These are phyloP conservation scores for Aromia moschata DNA, from an alignment of 2,888 invertebrate genomes.

Conservation along the genomic window DNA sequence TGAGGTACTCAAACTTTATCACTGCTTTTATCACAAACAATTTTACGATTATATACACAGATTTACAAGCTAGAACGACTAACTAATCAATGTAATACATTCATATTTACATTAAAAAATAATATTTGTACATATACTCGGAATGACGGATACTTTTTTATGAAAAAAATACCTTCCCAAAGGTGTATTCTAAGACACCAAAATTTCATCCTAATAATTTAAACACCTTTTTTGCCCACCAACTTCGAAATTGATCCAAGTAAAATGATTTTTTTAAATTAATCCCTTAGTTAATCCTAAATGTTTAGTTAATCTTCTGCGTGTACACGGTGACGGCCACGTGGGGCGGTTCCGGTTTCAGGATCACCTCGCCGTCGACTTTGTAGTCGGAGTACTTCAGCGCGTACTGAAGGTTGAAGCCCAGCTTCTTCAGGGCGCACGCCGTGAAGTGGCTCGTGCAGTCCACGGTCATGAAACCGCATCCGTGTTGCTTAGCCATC, in stretches of 20 bases:
- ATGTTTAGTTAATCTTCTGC: conserved; percentile 37
- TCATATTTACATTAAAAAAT: conserved; percentile 11
- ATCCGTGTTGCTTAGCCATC: conserved; percentile 65
- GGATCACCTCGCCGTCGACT: conserved; percentile 71
- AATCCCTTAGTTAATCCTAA: no score
- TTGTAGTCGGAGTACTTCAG: conserved; percentile 73
- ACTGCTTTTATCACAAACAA: neutral
- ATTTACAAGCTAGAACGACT: neutral
- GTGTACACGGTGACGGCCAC: conserved; percentile 46
- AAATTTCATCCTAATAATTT: neutral
- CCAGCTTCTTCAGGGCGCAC: conserved; percentile 74
- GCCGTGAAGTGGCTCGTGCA: conserved; percentile 83
- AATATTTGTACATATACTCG: conserved; percentile 3
- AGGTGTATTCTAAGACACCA: no score
- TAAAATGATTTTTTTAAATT: no score
- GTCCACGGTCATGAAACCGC: conserved; percentile 73
- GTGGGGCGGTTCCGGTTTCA: conserved; percentile 69
- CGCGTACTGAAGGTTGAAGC: conserved; percentile 74
- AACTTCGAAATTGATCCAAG: no score
- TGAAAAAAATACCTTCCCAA: neutral
- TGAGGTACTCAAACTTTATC: neutral
- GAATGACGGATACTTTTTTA: conserved; percentile 3
- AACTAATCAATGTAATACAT: neutral
- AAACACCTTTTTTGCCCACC: conserved; percentile 5
- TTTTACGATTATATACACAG: neutral